Evolutionary conservation across 2,113 vertebrate species (phyloP).

Genomic region (Hippocampus mohnikei): DNA sequence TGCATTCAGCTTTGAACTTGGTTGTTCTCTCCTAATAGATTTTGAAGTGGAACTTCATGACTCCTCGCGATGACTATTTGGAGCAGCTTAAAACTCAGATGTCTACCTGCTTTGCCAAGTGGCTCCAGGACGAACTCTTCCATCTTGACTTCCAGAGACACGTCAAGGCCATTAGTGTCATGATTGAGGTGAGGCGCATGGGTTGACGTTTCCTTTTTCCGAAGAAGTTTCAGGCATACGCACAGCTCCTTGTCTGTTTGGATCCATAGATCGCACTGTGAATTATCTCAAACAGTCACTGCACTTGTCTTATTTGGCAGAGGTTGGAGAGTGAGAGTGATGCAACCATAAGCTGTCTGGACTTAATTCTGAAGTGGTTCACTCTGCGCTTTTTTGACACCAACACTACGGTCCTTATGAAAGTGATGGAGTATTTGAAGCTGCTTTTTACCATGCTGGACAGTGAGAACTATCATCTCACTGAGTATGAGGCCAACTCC

Average conservation of each 20-base stretch:
- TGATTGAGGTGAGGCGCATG: constrained; percentile 84
- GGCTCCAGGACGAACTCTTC: constrained; percentile 96
- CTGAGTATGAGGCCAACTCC: constrained; percentile 90
- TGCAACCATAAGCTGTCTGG: constrained; percentile 88
- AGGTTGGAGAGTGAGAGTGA: constrained; percentile 90
- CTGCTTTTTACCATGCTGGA: constrained; percentile 85
- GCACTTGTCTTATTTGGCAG: constrained; percentile 57
- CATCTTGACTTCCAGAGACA: constrained; percentile 96
- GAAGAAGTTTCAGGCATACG: neutral
- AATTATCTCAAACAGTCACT: neutral
- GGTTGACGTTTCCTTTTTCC: neutral
- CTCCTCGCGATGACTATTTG: constrained; percentile 92
- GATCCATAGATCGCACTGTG: neutral
- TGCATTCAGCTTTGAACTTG: neutral
- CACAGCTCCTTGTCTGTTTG: neutral
- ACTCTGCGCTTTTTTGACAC: constrained; percentile 97
- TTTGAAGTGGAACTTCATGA: constrained; percentile 96
- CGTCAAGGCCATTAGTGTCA: constrained; percentile 87
- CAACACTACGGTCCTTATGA: constrained; percentile 97
- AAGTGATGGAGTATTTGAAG: constrained; percentile 93
- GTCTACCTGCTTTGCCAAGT: constrained; percentile 87
- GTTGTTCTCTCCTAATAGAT: constrained; percentile 66
- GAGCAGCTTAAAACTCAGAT: constrained; percentile 97
- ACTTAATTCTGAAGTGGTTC: constrained; percentile 96
- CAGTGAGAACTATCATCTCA: constrained; percentile 89